Base-by-base conservation (phyloP, 2,797 vertebrate species). In the Leuciscus waleckii region DNA sequence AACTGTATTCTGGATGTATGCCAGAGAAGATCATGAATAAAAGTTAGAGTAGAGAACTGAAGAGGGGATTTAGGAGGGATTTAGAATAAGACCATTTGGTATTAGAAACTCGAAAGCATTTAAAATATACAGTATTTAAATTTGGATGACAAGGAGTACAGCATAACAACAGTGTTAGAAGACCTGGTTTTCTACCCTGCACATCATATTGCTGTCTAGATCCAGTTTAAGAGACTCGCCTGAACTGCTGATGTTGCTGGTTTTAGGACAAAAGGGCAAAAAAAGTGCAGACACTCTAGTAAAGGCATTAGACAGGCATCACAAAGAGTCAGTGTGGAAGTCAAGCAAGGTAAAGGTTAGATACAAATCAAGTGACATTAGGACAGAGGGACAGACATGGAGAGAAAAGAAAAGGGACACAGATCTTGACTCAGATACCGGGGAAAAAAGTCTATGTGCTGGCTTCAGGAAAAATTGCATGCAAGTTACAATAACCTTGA, bases 241-340 rank as follows among this genome's bases (percentile, higher is more conserved):
- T 69, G 63, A 65, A 77, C 17, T 69, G 82, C 73, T 75, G 32
- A 43, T 76, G 43, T 54, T 76, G 58, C 58, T 84, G 17, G n/a
- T 68, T 77, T 78, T 5, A 68, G 63, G n/a, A 39, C 43, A 10
- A 41, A 83, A 14, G 35, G 26, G 54, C 35, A 41, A 46, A 63
- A 63, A 21, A 68, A 56, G 46, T 77, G 73, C 61, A 32, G 19
- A 23, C 46, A 39, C 2, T 79, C 26, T 14, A 79, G 61, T 1
- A 23, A 41, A 4, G 7, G 17, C 41, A 32, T 67, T 7, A 35
- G 8, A 67, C 41, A 79, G 32, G n/a, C 13, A 61, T 43, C 56
- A 78, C 23, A 63, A 26, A 26, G 76, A 78, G 16, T 65, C 76
- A 14, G 10, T 35, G 26, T 69, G 13, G 32, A 69, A 54, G 41